Evolutionary conservation across 1,140 invertebrate genomes (phyloP), one percentile per base, ranked within the genome.

Genomic region (Camponotus vicinus): DNA sequence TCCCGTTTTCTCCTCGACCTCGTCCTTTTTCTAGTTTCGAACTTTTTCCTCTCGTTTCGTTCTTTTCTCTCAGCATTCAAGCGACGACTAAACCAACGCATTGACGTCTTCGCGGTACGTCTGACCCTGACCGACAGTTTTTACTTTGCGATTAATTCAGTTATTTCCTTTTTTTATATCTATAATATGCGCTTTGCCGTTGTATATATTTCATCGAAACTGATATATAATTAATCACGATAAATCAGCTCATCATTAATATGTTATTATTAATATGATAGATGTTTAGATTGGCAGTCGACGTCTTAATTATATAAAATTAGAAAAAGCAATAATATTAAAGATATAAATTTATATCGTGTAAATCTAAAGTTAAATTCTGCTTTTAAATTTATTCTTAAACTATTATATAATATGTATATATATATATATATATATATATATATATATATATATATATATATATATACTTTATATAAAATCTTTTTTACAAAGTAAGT

Each of bases 11-110:
- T 52, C 15, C 15, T 15, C 15, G 15, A 52, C 15, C 49, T 52
- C 59, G 8, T 21, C 21, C 32, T 40, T 27, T 78, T 42, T 49
- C 59, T 11, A 42, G 34, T 55, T 55, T 84, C 75, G 37, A 77
- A 77, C 73, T 83, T 45, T 45, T 85, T 34, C 73, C 78, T 78
- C 64, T 52, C 21, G 4, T 21, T 66, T 42, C 59, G 45, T 57
- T 40, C 21, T 8, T 77, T 42, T 18, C n/a, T 49, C 15, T 27
- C n/a, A 45, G 34, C 73, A 18, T 71, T 63, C n/a, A 34, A 59
- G 3, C 57, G 9, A 9, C 37, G 21, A 8, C 42, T 64, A 63
- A 52, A 57, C 37, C 34, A 21, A 76, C n/a, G 27, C 49, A 52
- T 52, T 52, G 49, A 52, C 15, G 32, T 61, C 73, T 52, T 42